Conservation (phyloP, 23 tunicate genomes). For the Ciona savignyi region DNA sequence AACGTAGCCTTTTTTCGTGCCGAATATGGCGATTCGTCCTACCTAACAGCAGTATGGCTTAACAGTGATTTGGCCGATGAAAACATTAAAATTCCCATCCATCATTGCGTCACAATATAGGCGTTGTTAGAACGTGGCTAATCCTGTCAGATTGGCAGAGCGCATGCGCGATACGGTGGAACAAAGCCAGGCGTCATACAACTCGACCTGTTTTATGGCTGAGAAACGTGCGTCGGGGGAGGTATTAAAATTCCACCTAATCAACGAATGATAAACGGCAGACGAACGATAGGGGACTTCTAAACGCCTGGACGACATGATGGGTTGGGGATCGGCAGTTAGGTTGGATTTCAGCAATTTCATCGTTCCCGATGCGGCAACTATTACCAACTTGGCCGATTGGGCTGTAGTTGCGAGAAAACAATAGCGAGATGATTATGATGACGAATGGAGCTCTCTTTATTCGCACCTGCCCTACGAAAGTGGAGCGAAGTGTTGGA, state of each 20-base stretch:
- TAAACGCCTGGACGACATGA: too few species aligned
- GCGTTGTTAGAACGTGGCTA: not conserved
- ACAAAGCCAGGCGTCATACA: not conserved
- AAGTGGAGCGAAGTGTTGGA: not conserved
- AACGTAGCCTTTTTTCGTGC: too few species aligned
- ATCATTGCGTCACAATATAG: not conserved
- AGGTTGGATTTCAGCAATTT: too few species aligned
- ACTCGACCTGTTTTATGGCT: too few species aligned
- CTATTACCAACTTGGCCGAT: not conserved
- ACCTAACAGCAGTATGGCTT: too few species aligned
- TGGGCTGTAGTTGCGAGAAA: not conserved
- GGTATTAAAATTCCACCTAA: not conserved
- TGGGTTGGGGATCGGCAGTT: too few species aligned
- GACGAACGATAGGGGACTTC: too few species aligned
- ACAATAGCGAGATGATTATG: not conserved
- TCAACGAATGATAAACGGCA: not conserved
- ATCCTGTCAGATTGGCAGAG: not conserved
- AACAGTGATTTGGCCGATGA: not conserved
- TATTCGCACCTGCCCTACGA: constrained; percentile 1
- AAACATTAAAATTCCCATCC: not conserved
- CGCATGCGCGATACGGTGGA: not conserved
- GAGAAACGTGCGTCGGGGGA: not conserved
- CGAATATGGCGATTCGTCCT: too few species aligned
- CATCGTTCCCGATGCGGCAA: too few species aligned
- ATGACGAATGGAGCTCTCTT: not conserved